These are phyloP conservation scores for Chaetorhynchus papuensis DNA, from an alignment of 2,113 vertebrate species.

Conservation along the genomic window DNA sequence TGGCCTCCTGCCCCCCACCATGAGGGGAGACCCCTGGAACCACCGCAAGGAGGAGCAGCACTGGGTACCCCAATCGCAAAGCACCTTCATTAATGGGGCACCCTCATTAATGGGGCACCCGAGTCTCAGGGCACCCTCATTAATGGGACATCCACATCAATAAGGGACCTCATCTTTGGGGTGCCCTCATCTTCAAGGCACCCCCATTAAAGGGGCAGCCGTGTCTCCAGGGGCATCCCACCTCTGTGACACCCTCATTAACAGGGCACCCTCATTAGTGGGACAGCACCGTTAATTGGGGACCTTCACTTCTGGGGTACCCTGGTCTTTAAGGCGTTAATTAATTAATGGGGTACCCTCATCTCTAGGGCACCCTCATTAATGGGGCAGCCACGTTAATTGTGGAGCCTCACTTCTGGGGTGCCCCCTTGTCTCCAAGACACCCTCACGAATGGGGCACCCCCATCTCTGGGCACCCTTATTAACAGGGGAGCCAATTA, in stretches of 20 bases:
- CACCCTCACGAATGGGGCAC: too few relatives aligned
- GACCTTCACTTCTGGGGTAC: background rate
- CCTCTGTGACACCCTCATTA: background rate
- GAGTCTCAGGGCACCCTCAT: too few relatives aligned
- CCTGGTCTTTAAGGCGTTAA: background rate
- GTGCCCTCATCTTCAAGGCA: too few relatives aligned
- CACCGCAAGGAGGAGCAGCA: background rate
- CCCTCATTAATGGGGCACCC: background rate
- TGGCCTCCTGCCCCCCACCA: background rate
- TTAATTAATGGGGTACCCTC: too few relatives aligned
- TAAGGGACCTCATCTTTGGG: background rate
- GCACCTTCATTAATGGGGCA: background rate
- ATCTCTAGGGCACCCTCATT: background rate
- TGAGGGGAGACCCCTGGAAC: rapidly evolving
- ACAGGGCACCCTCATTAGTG: too few relatives aligned
- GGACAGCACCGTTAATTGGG: background rate
- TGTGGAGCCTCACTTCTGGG: background rate
- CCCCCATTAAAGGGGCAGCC: background rate
- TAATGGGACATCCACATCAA: background rate
- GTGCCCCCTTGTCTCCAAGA: too few relatives aligned
- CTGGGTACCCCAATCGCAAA: background rate
- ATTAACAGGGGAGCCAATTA: rapidly evolving
- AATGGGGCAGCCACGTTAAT: background rate
- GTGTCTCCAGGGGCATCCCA: background rate
- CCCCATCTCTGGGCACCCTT: background rate